Evolutionary conservation across 1,140 invertebrate genomes (phyloP).

Genomic region (Caenorhabditis brenneri): DNA sequence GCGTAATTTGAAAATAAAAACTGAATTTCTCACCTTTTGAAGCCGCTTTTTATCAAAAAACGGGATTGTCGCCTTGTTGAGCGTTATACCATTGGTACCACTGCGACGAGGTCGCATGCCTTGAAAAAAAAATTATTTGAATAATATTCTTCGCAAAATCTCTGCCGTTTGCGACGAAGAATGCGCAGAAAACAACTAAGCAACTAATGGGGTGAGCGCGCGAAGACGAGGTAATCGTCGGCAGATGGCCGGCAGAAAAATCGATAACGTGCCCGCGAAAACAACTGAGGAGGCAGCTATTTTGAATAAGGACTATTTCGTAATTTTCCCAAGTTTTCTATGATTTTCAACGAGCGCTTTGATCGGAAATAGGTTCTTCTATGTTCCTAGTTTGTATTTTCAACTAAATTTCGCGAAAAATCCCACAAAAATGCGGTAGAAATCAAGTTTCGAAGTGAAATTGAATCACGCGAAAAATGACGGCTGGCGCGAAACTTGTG

Average conservation of each 20-base stretch:
- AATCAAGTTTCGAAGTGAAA: background rate
- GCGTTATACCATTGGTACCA: background rate
- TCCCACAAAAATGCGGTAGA: background rate
- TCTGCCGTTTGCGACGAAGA: background rate
- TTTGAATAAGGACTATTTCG: background rate
- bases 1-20: background rate
- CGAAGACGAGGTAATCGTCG: background rate
- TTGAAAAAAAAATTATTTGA: background rate
- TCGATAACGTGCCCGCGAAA: background rate
- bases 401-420: background rate
- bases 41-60: background rate
- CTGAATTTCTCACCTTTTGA: background rate
- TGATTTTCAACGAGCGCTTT: background rate
- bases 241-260: background rate
- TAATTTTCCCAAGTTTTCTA: background rate
- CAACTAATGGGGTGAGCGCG: too few relatives aligned
- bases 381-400: background rate
- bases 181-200: background rate
- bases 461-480: conserved; percentile 40
- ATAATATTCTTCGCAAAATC: too few relatives aligned
- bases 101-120: conserved; percentile 31
- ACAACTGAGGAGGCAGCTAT: background rate
- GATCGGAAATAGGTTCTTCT: background rate
- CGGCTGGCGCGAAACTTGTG: background rate
- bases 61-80: conserved; percentile 15